Evolutionary conservation across 2,797 vertebrate genomes (phyloP), one percentile per base, ranked within the genome.

Genomic region (Gobio occitaniae): DNA sequence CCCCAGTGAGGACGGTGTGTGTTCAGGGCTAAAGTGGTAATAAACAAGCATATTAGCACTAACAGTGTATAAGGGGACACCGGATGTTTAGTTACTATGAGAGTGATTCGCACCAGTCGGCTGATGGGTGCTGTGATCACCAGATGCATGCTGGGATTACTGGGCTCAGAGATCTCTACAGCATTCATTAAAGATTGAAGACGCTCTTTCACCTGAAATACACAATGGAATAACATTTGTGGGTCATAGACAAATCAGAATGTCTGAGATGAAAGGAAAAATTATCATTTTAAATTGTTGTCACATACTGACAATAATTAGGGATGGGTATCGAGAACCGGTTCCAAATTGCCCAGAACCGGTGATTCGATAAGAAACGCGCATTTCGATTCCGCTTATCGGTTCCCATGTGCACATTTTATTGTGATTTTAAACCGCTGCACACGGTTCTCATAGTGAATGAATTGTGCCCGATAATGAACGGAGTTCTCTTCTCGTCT

Each of bases 161-260:
- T 89, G 72, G 95, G 95, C 56, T 96, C 95, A 11, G 85, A 88
- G 0, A 76, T 89, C 80, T 96, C 93, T 56, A 93, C 84, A 0
- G 94, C 93, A 81, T 84, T 90, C 65, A 95, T 91, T 71, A 95
- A 90, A 66, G 91, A 87, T 84, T 88, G 91, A 66, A 96, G 86
- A 6, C 77, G 89, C 17, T 88, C 79, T 1, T 88, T 86, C 10
- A 92, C 94, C 95, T 96, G 83, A 3, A 87, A 84, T 16, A 87
- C 82, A 88, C 17, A 74, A 65, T 16, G 0, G 0, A 32, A 11
- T 44, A 50, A 84, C 63, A 54, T n/a, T 32, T 25, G 29, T 54
- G 38, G 6, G 69, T 48, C 13, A 29, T 3, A 10, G 25, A 32
- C 25, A 1, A 52, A 36, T 17, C 10, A 12, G 16, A 12, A 29